phyloP scores from a whole-genome alignment of 1,140 invertebrate species.

The Pseudomyrmex sp. region DNA sequence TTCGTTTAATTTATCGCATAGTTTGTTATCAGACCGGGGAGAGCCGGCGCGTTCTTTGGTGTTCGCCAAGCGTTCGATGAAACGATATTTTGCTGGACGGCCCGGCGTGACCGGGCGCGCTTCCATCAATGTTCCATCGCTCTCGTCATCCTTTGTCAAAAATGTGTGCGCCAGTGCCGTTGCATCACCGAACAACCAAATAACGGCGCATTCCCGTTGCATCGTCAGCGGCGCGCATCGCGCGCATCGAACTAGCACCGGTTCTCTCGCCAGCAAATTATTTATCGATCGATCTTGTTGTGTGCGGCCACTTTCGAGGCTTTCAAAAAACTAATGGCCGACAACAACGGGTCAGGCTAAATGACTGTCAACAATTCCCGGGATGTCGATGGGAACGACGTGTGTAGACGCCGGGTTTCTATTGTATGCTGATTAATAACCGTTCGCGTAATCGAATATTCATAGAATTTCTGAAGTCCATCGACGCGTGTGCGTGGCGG shows the following conservation, averaged over 20 bases:
- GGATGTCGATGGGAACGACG: slow-evolving; percentile 22
- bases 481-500: background rate
- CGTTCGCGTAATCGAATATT: slow-evolving; percentile 39
- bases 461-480: slow-evolving; percentile 51
- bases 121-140: slow-evolving; percentile 24
- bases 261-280: slow-evolving; percentile 60
- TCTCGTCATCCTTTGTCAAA: slow-evolving; percentile 43
- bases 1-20: slow-evolving; percentile 37
- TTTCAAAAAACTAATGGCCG: slow-evolving; percentile 56
- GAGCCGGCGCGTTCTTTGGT: slow-evolving; percentile 18
- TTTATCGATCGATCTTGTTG: slow-evolving; percentile 70
- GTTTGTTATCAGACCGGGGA: slow-evolving; percentile 29
- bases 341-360: slow-evolving; percentile 44
- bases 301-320: slow-evolving; percentile 55
- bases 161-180: slow-evolving; percentile 29
- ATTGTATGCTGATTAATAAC: slow-evolving; percentile 55
- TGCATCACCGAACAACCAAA: slow-evolving; percentile 38
- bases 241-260: slow-evolving; percentile 4
- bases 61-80: slow-evolving; percentile 13
- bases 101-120: slow-evolving; percentile 9
- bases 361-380: slow-evolving; percentile 62
- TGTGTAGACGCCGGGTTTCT: slow-evolving; percentile 39
- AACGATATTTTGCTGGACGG: slow-evolving; percentile 33
- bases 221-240: slow-evolving; percentile 57
- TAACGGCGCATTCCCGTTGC: slow-evolving; percentile 45